Evolutionary conservation across 2,888 invertebrate species (phyloP).

Genomic region (Antheraea assamensis): DNA sequence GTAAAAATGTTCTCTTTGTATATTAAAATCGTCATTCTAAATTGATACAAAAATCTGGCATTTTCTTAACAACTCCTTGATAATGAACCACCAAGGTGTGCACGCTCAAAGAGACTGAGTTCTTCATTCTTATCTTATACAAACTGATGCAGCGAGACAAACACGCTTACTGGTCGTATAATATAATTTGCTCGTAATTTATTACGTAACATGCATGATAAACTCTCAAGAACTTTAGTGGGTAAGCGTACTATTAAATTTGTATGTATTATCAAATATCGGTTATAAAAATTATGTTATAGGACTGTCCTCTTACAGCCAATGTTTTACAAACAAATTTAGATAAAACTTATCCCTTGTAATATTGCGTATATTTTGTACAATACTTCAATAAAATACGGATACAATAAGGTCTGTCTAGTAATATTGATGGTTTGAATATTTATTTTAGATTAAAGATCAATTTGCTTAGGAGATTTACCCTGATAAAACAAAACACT

Average conservation of each 20-base stretch:
- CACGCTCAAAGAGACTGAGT: background rate
- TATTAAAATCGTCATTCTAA: background rate
- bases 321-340: no score
- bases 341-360: background rate
- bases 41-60: background rate
- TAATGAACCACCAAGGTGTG: background rate
- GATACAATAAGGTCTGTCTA: background rate
- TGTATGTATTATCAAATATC: background rate
- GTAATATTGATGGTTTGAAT: background rate
- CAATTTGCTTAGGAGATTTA: background rate
- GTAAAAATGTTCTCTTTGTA: background rate
- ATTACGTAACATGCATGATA: background rate
- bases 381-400: background rate
- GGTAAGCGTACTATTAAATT: background rate
- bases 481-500: background rate
- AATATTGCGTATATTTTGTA: no score
- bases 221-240: background rate
- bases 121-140: slow-evolving; percentile 8
- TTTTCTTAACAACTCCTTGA: background rate
- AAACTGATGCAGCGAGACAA: slow-evolving; percentile 11
- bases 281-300: background rate
- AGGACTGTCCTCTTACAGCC: background rate
- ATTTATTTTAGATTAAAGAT: background rate
- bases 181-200: background rate
- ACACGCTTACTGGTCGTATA: background rate